A percentile compares a stretch with the other conserved stretches of the same genome.
Evolutionary conservation across 2,113 vertebrate genomes (phyloP).

Genomic region (Fregata magnificens): DNA sequence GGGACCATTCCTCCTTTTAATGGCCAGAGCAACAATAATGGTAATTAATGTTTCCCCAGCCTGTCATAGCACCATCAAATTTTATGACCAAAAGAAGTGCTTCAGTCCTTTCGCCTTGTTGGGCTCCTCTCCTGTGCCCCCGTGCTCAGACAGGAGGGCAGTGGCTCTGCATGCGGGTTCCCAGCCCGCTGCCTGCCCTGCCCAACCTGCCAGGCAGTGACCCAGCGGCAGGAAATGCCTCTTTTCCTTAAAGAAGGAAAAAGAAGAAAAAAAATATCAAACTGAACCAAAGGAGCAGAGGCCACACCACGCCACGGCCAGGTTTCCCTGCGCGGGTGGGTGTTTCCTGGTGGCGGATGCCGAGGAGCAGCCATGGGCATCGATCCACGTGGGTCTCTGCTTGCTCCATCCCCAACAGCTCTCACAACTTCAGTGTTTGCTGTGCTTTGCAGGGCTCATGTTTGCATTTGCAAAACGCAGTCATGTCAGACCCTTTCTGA

Average conservation of each 20-base stretch:
- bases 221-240: rapidly evolving
- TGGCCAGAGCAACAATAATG: background rate
- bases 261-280: rapidly evolving
- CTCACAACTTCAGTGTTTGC: rapidly evolving
- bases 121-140: background rate
- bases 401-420: background rate
- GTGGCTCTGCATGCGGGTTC: rapidly evolving
- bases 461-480: rapidly evolving
- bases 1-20: conserved; percentile 14
- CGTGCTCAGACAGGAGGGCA: background rate
- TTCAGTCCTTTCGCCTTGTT: background rate
- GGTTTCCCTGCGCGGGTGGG: rapidly evolving
- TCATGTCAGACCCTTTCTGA: background rate
- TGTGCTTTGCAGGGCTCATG: background rate
- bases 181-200: background rate
- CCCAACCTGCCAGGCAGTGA: background rate
- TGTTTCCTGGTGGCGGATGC: background rate
- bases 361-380: background rate
- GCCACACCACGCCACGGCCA: rapidly evolving
- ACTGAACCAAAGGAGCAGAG: background rate
- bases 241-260: background rate
- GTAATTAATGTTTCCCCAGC: conserved; percentile 16
- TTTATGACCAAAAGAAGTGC: background rate
- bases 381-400: background rate
- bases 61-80: background rate